Evolutionary conservation across 2,888 invertebrate genomes (phyloP), one percentile per base, ranked within the genome.

Genomic region (Oxytorus armatus): DNA sequence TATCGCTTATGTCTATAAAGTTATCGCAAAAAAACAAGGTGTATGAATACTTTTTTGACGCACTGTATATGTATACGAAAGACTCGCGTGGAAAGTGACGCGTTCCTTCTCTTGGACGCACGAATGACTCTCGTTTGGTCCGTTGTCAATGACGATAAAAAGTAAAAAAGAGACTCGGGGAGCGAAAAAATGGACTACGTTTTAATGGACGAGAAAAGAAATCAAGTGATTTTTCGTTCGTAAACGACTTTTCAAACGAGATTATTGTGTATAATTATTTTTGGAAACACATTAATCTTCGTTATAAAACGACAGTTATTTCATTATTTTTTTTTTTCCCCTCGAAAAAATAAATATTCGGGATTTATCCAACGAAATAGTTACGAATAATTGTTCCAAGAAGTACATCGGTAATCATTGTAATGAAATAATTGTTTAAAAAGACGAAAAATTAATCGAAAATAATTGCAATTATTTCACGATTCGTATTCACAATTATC

Each of bases 111-210:
- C 21, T 11, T 29, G 49, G 16, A 16, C 61, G 42, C 53, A 55
- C 33, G 76, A 73, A 76, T 55, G 72, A 61, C 55, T 47, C 69
- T 53, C 47, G 39, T 61, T 39, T 53, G 44, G 33, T 16, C 16
- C 77, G 44, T 59, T 18, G 36, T 16, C 66, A 53, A 29, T 68
- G 23, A 47, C 25, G 47, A 39, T 57, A 33, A 57, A 16, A 57
- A 61, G 42, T 21, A 61, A 4, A 29, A 5, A 5, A 29, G 29
- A 29, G 29, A 5, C 29, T 29, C 29, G 3, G 29, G 29, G 29
- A 29, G 29, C 29, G 29, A 3, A 29, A 4, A 5, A 29, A 29
- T 29, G 44, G 5, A 5, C 44, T 5, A n/a, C 44, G 44, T 44
- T 14, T 3, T n/a, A n/a, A n/a, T n/a, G 1, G 7, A 47, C 18